These are phyloP conservation scores for Noctua pronuba DNA, from an alignment of 2,888 invertebrate genomes.

Conservation along the genomic window DNA sequence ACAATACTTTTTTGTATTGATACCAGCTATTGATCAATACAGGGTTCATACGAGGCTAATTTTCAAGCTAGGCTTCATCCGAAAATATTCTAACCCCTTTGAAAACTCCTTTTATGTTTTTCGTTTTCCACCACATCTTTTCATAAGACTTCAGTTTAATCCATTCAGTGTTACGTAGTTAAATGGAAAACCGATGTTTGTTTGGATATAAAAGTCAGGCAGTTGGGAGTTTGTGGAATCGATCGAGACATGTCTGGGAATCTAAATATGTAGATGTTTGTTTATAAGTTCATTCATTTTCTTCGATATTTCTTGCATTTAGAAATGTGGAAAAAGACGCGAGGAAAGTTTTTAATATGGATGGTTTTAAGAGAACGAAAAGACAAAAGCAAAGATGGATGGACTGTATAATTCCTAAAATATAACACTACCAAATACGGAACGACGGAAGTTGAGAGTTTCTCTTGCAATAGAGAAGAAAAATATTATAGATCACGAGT, in stretches of 20 bases:
- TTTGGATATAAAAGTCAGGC: constrained; percentile 26
- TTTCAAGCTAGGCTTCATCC: not conserved
- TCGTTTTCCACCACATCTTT: not conserved
- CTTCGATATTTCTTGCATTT: constrained; percentile 5
- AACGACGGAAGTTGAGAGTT: not conserved
- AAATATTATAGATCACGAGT: not conserved
- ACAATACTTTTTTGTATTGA: not conserved
- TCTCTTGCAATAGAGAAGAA: not conserved
- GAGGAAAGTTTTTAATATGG: not conserved
- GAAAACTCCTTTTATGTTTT: not conserved
- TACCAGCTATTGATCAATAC: not conserved
- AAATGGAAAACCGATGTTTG: constrained; percentile 30
- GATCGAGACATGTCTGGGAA: constrained; percentile 36
- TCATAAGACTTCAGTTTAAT: not conserved
- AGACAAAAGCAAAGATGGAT: not conserved
- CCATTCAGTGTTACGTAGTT: constrained; percentile 7
- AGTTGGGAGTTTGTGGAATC: constrained; percentile 20
- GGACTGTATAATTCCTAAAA: not conserved
- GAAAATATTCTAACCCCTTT: not conserved
- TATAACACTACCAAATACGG: not conserved
- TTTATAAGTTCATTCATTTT: constrained; percentile 8
- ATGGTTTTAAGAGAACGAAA: not conserved
- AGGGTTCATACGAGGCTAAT: not conserved
- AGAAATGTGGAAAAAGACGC: not conserved
- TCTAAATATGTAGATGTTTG: constrained; percentile 20